These are phyloP conservation scores for Stegana nigrithorax DNA, from an alignment of 2,888 invertebrate species.

Conservation along the genomic window DNA sequence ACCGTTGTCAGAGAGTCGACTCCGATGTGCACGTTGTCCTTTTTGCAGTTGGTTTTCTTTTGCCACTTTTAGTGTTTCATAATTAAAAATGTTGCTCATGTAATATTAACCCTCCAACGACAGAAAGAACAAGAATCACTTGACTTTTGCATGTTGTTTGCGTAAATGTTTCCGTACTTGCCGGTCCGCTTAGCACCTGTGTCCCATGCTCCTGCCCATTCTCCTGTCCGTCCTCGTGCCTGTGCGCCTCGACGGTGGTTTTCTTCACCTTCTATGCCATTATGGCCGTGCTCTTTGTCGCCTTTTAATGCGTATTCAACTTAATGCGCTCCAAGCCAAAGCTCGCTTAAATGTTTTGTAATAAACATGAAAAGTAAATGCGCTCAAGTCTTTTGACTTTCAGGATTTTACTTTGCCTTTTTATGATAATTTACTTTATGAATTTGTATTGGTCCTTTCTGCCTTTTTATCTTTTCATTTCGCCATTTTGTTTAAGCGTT, in stretches of 20 bases:
- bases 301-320: too few relatives aligned
- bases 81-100: conserved; percentile 66
- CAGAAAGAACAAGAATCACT: conserved; percentile 25
- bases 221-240: conserved; percentile 42
- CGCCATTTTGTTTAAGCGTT: too few relatives aligned
- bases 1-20: conserved; percentile 29
- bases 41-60: conserved; percentile 40
- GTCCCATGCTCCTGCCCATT: not conserved
- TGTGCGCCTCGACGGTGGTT: conserved; percentile 41
- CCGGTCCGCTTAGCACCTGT: conserved; percentile 30
- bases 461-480: too few relatives aligned
- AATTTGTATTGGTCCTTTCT: conserved; percentile 24
- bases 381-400: conserved; percentile 48
- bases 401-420: too few relatives aligned
- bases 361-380: conserved; percentile 49
- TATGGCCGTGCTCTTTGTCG: not conserved
- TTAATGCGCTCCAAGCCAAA: too few relatives aligned
- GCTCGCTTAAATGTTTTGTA: conserved; percentile 10
- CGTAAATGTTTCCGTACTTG: conserved; percentile 4
- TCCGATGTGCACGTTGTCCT: conserved; percentile 25
- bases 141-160: not conserved
- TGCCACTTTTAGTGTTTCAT: conserved; percentile 67
- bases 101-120: conserved; percentile 48
- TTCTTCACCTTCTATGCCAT: not conserved
- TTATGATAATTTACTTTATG: conserved; percentile 60